phyloP scores from a whole-genome alignment of 2,797 vertebrate genomes.

The Catostomus latipinnis region DNA sequence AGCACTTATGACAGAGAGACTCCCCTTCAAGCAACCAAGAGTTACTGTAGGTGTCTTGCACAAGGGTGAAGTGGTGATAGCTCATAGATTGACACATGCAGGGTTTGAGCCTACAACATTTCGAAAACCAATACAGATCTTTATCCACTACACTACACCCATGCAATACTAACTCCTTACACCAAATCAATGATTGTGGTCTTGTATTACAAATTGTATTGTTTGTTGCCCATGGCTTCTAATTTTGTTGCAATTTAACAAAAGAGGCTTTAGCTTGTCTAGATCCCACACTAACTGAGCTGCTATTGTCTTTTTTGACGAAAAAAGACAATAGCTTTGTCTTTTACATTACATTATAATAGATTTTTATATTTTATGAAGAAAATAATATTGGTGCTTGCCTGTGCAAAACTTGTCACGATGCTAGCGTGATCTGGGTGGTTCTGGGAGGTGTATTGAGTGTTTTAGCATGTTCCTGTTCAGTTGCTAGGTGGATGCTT shows the following conservation, averaged over 20 bases:
- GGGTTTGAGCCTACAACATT: constrained; percentile 1
- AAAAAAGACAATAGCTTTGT: too few relatives aligned
- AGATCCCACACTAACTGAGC: constrained; percentile 26
- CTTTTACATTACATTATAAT: too few relatives aligned
- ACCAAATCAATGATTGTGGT: not conserved
- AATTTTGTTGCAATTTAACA: constrained; percentile 27
- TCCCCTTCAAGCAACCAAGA: not conserved
- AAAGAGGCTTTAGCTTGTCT: constrained; percentile 21
- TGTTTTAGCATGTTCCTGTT: too few relatives aligned
- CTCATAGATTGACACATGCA: not conserved
- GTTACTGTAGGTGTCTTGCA: not conserved
- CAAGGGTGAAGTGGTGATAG: not conserved
- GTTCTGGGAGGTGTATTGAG: too few relatives aligned
- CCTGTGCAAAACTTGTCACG: not conserved
- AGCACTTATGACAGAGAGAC: too few relatives aligned
- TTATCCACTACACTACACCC: not conserved
- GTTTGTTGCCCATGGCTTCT: not conserved
- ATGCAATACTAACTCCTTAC: constrained; percentile 4
- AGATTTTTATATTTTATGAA: not conserved
- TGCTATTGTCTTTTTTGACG: constrained; percentile 30
- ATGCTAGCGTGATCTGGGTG: not conserved
- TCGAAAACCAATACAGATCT: not conserved
- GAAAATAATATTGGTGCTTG: not conserved
- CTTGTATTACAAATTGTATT: not conserved
- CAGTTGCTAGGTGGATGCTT: too few relatives aligned